These are phyloP conservation scores for Amblyteles armatorius DNA, from an alignment of 2,888 invertebrate species.

Conservation along the genomic window DNA sequence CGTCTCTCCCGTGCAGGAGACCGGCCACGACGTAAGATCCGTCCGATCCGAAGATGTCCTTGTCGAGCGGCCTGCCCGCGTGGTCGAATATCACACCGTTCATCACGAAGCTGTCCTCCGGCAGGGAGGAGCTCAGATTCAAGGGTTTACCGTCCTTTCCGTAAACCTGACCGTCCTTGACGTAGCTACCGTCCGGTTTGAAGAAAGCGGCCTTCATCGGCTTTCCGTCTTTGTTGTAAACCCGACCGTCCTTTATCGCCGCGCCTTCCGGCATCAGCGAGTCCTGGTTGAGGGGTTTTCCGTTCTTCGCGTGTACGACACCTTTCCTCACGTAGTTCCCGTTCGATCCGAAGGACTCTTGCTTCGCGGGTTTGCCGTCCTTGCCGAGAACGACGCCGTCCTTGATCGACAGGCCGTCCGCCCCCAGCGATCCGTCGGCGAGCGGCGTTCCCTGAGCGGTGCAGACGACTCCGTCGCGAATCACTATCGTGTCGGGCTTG, in stretches of 20 bases:
- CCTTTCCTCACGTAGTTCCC: slow-evolving; percentile 80
- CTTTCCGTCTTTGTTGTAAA: slow-evolving; percentile 80
- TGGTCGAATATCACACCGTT: slow-evolving; percentile 81
- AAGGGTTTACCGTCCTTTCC: slow-evolving; percentile 80
- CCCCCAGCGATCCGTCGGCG: slow-evolving; percentile 76
- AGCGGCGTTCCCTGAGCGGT: slow-evolving; percentile 74
- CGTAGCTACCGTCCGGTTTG: slow-evolving; percentile 81
- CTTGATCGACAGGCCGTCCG: slow-evolving; percentile 78
- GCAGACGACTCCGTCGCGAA: slow-evolving; percentile 79
- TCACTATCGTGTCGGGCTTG: slow-evolving; percentile 77
- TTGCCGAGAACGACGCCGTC: slow-evolving; percentile 78
- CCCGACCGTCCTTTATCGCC: slow-evolving; percentile 79
- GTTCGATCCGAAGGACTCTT: slow-evolving; percentile 80
- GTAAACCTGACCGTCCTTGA: slow-evolving; percentile 80
- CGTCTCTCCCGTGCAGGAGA: slow-evolving; percentile 78
- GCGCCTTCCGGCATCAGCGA: slow-evolving; percentile 81
- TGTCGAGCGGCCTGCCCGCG: slow-evolving; percentile 76
- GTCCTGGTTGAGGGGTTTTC: slow-evolving; percentile 80
- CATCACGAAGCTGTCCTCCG: slow-evolving; percentile 79
- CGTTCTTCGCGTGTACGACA: slow-evolving; percentile 77
- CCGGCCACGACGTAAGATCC: slow-evolving; percentile 81
- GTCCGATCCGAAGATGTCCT: slow-evolving; percentile 80
- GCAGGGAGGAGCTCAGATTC: slow-evolving; percentile 77
- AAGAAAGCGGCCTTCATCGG: slow-evolving; percentile 79
- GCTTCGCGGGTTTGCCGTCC: slow-evolving; percentile 80